Evolutionary conservation across 2,797 vertebrate species (phyloP).

Genomic region (Melanotaenia trifasciata): DNA sequence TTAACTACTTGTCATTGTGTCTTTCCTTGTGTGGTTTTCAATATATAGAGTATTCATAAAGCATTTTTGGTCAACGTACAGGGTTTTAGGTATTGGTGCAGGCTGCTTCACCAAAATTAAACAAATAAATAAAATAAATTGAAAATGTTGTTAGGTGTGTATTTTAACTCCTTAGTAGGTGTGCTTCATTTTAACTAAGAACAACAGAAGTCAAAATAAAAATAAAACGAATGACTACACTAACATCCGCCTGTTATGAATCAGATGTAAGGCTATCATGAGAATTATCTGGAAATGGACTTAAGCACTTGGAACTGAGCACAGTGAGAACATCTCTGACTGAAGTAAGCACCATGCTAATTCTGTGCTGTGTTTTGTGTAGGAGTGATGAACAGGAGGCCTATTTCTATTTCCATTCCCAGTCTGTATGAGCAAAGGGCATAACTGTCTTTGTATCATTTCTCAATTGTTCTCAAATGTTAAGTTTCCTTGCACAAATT

Average conservation of each 20-base stretch:
- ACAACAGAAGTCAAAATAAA: background rate
- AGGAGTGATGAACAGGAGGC: conserved; percentile 10
- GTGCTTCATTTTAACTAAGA: background rate
- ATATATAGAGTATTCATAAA: background rate
- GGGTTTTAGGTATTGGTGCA: background rate
- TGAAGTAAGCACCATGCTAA: background rate
- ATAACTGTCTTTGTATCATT: background rate
- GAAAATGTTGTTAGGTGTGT: background rate
- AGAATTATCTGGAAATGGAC: background rate
- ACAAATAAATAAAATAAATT: too few relatives aligned
- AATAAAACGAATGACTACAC: background rate
- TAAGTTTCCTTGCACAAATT: background rate
- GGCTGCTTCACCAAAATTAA: background rate
- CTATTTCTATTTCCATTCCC: conserved; percentile 3
- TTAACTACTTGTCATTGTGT: too few relatives aligned
- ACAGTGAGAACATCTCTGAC: conserved; percentile 2
- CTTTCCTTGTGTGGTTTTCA: background rate
- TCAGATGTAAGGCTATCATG: background rate
- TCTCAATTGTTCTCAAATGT: background rate
- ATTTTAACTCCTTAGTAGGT: background rate
- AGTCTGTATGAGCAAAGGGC: background rate
- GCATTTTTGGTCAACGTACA: background rate
- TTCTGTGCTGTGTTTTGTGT: background rate
- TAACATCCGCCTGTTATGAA: background rate
- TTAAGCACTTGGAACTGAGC: background rate